A percentile compares a stretch with the other conserved stretches of the same genome.
Evolutionary conservation across 2,113 vertebrate genomes (phyloP).

Genomic region (Struthio camelus): DNA sequence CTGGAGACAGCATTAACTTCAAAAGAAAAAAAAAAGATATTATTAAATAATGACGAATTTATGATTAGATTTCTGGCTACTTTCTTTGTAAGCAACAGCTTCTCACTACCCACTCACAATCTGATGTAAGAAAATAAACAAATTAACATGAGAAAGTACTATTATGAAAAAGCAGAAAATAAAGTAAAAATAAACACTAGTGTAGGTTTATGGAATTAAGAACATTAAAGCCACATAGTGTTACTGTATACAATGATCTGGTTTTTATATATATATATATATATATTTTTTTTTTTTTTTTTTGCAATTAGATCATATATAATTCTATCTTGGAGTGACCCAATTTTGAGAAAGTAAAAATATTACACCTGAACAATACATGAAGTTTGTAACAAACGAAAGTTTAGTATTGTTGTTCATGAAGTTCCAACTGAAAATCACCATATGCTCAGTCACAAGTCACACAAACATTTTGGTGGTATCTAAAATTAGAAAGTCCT

Average conservation of each 20-base stretch:
- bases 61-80: not conserved
- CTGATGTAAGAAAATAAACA: not conserved
- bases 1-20: not conserved
- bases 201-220: not conserved
- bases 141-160: not conserved
- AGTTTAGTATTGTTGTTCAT: not conserved
- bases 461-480: not conserved
- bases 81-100: not conserved
- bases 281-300: too few species aligned
- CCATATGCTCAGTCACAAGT: not conserved
- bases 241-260: not conserved
- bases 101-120: not conserved
- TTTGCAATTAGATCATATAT: not conserved
- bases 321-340: not conserved
- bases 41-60: not conserved
- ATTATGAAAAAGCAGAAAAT: not conserved
- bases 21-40: not conserved
- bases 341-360: not conserved
- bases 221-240: not conserved
- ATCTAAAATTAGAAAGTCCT: not conserved
- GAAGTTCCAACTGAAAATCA: not conserved
- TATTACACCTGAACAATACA: not conserved
- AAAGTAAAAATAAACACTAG: not conserved
- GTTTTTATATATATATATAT: too few species aligned
- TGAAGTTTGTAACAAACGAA: not conserved